Conservation (phyloP, 2,888 invertebrate species). For the Sesia bembeciformis region DNA sequence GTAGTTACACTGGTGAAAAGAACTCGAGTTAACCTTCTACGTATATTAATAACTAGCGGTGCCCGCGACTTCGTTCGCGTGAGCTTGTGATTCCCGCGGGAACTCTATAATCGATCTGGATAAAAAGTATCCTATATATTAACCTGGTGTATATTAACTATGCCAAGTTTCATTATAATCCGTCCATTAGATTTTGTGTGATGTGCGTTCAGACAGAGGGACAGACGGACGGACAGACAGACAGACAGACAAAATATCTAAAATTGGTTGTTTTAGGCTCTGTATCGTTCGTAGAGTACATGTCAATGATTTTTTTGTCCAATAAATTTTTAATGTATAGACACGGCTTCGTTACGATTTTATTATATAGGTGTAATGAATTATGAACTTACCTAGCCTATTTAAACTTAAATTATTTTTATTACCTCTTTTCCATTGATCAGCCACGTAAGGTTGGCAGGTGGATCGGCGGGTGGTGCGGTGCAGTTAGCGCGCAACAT, state of each 20-base stretch:
- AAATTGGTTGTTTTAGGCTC: not conserved
- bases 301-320: not conserved
- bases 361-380: not conserved
- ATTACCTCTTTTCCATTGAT: constrained; percentile 78
- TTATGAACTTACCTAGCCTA: too few relatives aligned
- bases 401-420: too few relatives aligned
- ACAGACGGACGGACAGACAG: too few relatives aligned
- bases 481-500: constrained; percentile 81
- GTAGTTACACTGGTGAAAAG: too few relatives aligned
- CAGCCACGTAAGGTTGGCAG: constrained; percentile 79
- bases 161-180: not conserved
- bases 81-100: too few relatives aligned
- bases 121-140: not conserved
- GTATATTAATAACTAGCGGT: too few relatives aligned
- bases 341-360: not conserved
- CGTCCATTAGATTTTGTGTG: not conserved
- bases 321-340: not conserved
- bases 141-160: not conserved
- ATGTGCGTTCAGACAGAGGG: not conserved
- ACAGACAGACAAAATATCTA: too few relatives aligned
- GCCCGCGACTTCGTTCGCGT: too few relatives aligned
- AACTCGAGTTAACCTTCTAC: too few relatives aligned
- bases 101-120: not conserved
- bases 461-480: constrained; percentile 78
- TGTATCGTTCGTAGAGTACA: not conserved